phyloP scores from a whole-genome alignment of 2,113 vertebrate species.

The Progne subis region DNA sequence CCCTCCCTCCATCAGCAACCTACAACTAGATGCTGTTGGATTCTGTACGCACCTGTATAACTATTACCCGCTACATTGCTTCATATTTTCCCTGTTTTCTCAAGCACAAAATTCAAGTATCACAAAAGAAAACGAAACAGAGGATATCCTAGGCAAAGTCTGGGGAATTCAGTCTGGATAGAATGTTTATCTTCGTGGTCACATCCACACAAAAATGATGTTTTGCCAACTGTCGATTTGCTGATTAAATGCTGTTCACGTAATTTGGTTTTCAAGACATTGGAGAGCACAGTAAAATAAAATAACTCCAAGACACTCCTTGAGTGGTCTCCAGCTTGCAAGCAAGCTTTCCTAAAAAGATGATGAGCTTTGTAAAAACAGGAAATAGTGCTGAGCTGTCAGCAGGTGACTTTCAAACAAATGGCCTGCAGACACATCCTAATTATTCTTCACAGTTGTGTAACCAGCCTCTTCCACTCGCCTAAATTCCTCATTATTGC shows the following conservation, averaged over 20 bases:
- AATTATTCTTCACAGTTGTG: background rate
- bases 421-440: background rate
- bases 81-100: background rate
- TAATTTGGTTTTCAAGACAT: background rate
- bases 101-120: background rate
- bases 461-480: background rate
- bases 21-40: background rate
- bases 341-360: background rate
- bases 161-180: background rate
- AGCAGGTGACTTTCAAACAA: background rate
- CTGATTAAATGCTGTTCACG: background rate
- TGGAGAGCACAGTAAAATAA: background rate
- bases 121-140: background rate
- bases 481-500: background rate
- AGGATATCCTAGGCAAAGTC: background rate
- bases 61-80: background rate
- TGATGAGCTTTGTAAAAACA: background rate
- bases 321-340: background rate
- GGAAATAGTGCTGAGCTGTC: background rate
- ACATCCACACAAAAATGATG: background rate
- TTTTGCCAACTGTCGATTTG: rapidly evolving
- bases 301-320: background rate
- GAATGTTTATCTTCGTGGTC: background rate
- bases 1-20: background rate
- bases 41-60: background rate